A percentile compares a stretch with the other conserved stretches of the same genome.
phyloP scores from a whole-genome alignment of 2,113 vertebrate species.

The Capra hircus region DNA sequence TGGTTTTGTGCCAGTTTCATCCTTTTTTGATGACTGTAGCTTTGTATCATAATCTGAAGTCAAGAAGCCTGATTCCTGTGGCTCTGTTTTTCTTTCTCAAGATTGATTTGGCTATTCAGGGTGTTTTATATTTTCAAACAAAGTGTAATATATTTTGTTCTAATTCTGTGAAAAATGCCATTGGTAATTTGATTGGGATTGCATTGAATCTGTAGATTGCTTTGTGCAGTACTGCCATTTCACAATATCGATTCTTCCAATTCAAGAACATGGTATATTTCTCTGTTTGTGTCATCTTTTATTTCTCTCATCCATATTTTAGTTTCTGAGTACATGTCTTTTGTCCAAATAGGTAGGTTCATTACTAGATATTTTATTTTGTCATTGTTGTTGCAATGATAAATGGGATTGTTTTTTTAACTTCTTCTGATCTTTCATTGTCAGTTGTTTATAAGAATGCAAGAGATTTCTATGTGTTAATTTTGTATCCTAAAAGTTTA shows the following conservation, averaged over 20 bases:
- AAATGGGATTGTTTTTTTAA: not conserved
- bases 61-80: not conserved
- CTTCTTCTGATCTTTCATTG: not conserved
- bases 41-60: not conserved
- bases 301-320: not conserved
- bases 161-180: not conserved
- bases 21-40: not conserved
- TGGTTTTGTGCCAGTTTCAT: not conserved
- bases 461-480: not conserved
- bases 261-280: not conserved
- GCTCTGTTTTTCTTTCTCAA: not conserved
- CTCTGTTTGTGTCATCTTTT: not conserved
- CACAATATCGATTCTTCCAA: not conserved
- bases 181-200: not conserved
- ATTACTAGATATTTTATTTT: not conserved
- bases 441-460: not conserved
- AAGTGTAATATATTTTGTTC: not conserved
- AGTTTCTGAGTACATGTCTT: not conserved
- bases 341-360: not conserved
- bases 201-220: not conserved
- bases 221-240: not conserved
- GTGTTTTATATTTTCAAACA: not conserved
- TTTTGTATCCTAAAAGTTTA: not conserved
- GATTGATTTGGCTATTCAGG: not conserved
- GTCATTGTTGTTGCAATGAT: not conserved